Conservation (phyloP, 2,113 vertebrate species). For the Meleagris gallopavo region DNA sequence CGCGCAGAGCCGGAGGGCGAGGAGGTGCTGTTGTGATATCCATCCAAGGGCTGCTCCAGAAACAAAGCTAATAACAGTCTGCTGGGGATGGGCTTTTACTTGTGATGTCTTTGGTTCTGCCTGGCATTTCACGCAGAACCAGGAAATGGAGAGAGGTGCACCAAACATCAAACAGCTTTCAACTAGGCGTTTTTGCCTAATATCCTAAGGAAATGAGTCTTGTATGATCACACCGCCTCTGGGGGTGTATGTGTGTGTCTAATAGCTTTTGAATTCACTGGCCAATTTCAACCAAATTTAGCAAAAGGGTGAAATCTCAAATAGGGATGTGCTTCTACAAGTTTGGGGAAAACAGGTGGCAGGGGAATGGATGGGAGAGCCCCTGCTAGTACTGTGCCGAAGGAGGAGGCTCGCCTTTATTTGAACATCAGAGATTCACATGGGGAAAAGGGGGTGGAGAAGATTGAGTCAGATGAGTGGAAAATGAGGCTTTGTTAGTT, state of each 20-base stretch:
- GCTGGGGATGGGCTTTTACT: constrained; percentile 60
- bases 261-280: constrained; percentile 29
- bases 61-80: constrained; percentile 50
- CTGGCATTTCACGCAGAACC: constrained; percentile 24
- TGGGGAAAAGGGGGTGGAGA: not conserved
- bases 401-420: not conserved
- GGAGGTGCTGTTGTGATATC: constrained; percentile 57
- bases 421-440: not conserved
- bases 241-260: constrained; percentile 41
- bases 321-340: constrained; percentile 28
- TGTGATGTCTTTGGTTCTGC: constrained; percentile 60
- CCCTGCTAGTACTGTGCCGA: not conserved
- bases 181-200: constrained; percentile 55
- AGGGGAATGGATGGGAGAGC: constrained; percentile 1
- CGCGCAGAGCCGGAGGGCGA: constrained; percentile 54
- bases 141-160: constrained; percentile 51
- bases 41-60: constrained; percentile 50
- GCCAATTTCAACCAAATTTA: constrained; percentile 19
- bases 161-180: constrained; percentile 63
- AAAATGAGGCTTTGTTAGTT: not conserved
- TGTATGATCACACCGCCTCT: constrained; percentile 37
- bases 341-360: constrained; percentile 15
- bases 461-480: not conserved
- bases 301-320: constrained; percentile 20
- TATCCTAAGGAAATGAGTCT: constrained; percentile 66